Evolutionary conservation across 2,113 vertebrate species (phyloP).

Genomic region (Alaudala cheleensis): DNA sequence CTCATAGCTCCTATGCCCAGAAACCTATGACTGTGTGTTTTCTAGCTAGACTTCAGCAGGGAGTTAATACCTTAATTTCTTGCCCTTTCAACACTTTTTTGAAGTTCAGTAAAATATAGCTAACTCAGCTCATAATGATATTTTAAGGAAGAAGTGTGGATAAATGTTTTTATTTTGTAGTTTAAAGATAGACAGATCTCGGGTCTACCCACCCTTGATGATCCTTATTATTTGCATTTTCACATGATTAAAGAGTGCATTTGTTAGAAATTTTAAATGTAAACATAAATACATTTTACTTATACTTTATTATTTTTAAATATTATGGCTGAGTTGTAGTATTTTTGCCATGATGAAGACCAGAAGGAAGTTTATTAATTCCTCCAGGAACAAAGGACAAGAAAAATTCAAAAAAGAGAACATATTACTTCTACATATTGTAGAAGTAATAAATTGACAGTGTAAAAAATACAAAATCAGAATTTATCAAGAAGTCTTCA

Average conservation of each 20-base stretch:
- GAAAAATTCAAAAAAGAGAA: not conserved
- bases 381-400: not conserved
- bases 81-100: not conserved
- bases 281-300: not conserved
- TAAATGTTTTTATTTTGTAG: not conserved
- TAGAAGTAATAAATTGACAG: conserved; percentile 1
- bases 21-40: not conserved
- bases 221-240: not conserved
- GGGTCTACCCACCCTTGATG: not conserved
- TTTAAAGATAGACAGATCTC: not conserved
- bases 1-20: not conserved
- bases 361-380: not conserved
- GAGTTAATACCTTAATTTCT: not conserved
- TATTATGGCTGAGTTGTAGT: not conserved
- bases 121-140: not conserved
- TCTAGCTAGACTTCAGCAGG: not conserved
- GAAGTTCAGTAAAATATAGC: not conserved
- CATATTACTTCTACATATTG: not conserved
- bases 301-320: not conserved
- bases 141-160: not conserved
- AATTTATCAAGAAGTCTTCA: not conserved
- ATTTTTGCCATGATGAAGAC: not conserved
- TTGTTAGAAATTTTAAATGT: not conserved
- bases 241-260: not conserved
- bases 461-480: not conserved